A percentile compares a stretch with the other conserved stretches of the same genome.
phyloP scores from a whole-genome alignment of 2,797 vertebrate species.

The Mus caroli region DNA sequence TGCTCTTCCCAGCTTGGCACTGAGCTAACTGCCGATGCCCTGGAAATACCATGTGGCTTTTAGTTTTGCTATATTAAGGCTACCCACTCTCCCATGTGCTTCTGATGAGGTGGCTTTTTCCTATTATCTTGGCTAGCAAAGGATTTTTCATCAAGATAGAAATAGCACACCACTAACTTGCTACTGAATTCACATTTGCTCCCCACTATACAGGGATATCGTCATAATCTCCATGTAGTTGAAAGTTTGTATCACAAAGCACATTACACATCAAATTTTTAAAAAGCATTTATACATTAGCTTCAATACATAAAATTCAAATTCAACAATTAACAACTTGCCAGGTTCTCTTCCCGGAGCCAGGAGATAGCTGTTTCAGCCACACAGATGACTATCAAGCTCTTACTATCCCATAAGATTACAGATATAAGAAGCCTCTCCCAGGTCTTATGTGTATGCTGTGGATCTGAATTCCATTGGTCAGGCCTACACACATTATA shows the following conservation, averaged over 20 bases:
- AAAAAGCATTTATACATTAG: background rate
- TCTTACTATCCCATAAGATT: too few relatives aligned
- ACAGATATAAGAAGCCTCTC: background rate
- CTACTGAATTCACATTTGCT: background rate
- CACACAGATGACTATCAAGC: background rate
- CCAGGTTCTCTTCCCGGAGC: background rate
- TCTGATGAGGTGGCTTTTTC: background rate
- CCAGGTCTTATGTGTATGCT: background rate
- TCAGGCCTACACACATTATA: background rate
- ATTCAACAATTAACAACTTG: background rate
- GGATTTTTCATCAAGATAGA: background rate
- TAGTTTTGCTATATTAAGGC: background rate
- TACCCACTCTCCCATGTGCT: background rate
- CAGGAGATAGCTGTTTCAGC: background rate
- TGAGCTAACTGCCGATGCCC: background rate
- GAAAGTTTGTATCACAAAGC: background rate
- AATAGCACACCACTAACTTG: background rate
- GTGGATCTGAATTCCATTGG: background rate
- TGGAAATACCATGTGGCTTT: background rate
- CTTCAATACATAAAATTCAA: conserved; percentile 2
- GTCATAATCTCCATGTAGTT: background rate
- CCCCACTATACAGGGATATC: background rate
- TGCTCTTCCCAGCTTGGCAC: background rate
- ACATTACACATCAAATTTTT: background rate
- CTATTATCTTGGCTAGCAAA: background rate